Percentiles rank a stretch among this genome's conserved stretches.
Conservation (phyloP, 2,113 vertebrate genomes). For the Gallinago media region DNA sequence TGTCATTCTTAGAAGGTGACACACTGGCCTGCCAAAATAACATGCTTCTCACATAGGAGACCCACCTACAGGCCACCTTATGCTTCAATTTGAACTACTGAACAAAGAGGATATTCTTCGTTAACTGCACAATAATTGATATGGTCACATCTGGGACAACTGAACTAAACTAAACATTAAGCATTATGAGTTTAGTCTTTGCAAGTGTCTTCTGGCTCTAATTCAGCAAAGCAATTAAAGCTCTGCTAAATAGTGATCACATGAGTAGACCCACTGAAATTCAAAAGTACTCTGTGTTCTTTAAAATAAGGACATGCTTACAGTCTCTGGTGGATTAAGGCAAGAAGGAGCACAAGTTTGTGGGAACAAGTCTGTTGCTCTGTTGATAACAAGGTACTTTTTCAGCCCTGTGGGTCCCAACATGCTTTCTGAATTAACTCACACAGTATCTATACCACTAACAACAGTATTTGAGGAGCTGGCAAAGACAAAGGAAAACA, state of each 20-base stretch:
- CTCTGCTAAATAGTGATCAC: background rate
- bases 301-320: background rate
- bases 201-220: background rate
- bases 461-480: background rate
- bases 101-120: background rate
- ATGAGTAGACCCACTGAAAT: background rate
- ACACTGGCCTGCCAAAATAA: background rate
- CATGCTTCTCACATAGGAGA: background rate
- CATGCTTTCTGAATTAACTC: background rate
- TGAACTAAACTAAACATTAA: background rate
- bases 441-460: background rate
- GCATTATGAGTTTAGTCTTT: background rate
- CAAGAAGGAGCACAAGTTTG: background rate
- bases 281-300: background rate
- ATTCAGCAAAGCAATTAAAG: background rate
- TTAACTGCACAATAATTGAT: background rate
- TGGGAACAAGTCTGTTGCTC: background rate
- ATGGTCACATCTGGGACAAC: background rate
- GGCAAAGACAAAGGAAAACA: background rate
- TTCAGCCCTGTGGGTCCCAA: background rate
- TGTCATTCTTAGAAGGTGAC: background rate
- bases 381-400: background rate
- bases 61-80: background rate
- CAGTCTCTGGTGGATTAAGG: background rate
- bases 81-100: background rate